Evolutionary conservation across 2,797 vertebrate genomes (phyloP).

Genomic region (Apogon talboti): DNA sequence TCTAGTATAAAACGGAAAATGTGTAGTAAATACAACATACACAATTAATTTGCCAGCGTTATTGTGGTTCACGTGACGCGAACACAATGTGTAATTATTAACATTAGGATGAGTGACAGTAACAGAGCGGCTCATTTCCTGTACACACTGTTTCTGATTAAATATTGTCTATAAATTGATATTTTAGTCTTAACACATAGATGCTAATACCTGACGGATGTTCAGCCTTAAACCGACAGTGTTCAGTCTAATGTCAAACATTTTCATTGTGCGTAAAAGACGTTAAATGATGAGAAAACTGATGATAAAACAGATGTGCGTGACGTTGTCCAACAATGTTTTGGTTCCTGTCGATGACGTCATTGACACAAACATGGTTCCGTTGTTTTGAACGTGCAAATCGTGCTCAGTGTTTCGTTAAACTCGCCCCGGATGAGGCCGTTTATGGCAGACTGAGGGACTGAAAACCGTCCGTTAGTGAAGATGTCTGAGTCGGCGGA

Average conservation of each 20-base stretch:
- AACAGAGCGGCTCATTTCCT: not conserved
- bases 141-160: too few relatives aligned
- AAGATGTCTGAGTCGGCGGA: constrained; percentile 91
- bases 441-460: constrained; percentile 77
- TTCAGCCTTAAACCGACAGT: not conserved
- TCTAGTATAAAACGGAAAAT: not conserved
- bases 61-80: constrained; percentile 11
- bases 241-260: not conserved
- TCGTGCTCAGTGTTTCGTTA: constrained; percentile 80
- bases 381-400: constrained; percentile 91
- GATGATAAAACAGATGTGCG: constrained; percentile 36
- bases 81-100: not conserved
- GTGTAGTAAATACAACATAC: not conserved
- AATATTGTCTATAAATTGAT: too few relatives aligned
- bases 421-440: constrained; percentile 59
- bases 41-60: not conserved
- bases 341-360: constrained; percentile 92
- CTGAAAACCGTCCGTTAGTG: constrained; percentile 77
- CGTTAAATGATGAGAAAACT: constrained; percentile 25
- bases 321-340: constrained; percentile 90
- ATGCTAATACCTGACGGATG: not conserved
- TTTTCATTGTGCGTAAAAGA: constrained; percentile 21
- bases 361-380: constrained; percentile 91
- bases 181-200: too few relatives aligned
- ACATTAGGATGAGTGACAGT: constrained; percentile 36